Conservation (phyloP, 2,113 vertebrate species). For the Oenanthe oenanthe region DNA sequence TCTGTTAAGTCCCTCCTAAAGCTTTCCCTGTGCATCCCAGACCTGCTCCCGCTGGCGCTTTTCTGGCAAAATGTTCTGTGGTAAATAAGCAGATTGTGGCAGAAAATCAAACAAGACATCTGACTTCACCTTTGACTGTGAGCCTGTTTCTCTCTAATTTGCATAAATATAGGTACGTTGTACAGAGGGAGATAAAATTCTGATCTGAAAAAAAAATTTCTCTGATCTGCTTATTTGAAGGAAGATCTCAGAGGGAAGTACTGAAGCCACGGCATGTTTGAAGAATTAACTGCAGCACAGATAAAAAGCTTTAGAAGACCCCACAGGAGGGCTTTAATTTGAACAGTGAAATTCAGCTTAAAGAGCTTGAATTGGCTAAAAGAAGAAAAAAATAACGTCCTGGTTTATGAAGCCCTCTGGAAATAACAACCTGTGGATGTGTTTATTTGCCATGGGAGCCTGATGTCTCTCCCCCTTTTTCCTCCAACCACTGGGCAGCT, state of each 20-base stretch:
- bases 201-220: too few relatives aligned
- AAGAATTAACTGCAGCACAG: background rate
- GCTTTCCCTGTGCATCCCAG: background rate
- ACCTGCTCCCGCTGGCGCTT: background rate
- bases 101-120: slow-evolving; percentile 33
- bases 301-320: background rate
- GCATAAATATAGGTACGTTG: background rate
- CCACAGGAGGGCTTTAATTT: background rate
- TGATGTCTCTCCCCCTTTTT: background rate
- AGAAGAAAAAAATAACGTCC: background rate
- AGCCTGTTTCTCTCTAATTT: background rate
- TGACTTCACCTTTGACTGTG: background rate
- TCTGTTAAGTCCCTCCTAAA: background rate
- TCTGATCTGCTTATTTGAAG: background rate
- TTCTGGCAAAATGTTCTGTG: background rate
- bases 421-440: background rate
- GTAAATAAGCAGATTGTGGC: background rate
- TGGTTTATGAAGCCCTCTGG: background rate
- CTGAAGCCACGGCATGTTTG: background rate
- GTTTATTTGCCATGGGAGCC: background rate
- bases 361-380: background rate
- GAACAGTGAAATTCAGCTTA: background rate
- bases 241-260: background rate
- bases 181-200: background rate
- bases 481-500: background rate